Evolutionary conservation across 2,797 vertebrate genomes (phyloP).

Genomic region (Tokudaia muenninki): DNA sequence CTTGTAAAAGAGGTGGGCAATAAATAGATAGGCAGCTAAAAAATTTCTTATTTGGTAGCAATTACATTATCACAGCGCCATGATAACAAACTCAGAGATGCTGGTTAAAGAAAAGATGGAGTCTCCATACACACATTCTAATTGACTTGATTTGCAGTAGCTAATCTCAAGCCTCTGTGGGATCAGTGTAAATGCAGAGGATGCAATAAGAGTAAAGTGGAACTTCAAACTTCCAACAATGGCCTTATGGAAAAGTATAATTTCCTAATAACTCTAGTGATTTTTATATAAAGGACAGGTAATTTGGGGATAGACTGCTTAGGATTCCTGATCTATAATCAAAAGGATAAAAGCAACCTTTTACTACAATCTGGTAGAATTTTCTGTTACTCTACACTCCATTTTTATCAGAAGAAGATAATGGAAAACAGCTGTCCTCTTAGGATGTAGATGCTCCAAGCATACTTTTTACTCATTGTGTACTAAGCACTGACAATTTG

Average conservation of each 20-base stretch:
- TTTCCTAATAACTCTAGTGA: neutral
- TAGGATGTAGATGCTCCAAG: neutral
- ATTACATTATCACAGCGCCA: neutral
- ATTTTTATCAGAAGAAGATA: neutral
- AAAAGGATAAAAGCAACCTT: neutral
- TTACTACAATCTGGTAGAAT: neutral
- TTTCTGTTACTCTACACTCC: neutral
- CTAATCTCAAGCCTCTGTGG: neutral
- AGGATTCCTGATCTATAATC: neutral
- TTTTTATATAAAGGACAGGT: constrained; percentile 55
- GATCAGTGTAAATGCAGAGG: neutral
- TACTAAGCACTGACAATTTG: neutral
- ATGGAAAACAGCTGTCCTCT: neutral
- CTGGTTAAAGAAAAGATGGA: neutral
- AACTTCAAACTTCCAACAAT: constrained; percentile 28
- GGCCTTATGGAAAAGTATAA: neutral
- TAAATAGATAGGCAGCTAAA: neutral
- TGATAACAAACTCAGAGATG: neutral
- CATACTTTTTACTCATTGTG: neutral
- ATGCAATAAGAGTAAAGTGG: constrained; percentile 23
- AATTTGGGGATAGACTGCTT: neutral
- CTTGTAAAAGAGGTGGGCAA: neutral
- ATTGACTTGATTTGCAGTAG: constrained; percentile 28
- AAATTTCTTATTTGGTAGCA: neutral
- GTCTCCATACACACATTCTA: neutral